Evolutionary conservation across 30 jellyfish, hydroid and myxozoan species (phyloP), one percentile per base, ranked within the genome.

Genomic region (Hydractinia echinata): DNA sequence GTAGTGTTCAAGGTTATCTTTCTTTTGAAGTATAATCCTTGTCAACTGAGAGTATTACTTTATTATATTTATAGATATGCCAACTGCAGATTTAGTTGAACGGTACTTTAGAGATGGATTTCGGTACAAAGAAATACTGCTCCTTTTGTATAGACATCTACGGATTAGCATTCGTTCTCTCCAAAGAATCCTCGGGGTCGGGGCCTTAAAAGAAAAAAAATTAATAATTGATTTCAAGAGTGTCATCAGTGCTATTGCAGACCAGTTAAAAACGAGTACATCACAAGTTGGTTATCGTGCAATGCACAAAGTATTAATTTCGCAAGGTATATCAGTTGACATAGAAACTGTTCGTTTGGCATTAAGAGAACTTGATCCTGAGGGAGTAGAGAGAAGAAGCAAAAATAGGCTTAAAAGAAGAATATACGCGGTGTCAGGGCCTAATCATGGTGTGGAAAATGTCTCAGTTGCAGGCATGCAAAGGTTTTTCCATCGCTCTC

Each of bases 391-490:
- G n/a, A 56, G 68, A 56, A 10, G 68, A 56, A 9, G n/a, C 10
- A 56, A 56, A 56, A 10, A 56, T 56, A 56, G n/a, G n/a, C 68
- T 56, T 10, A 56, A 9, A 56, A 56, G 68, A 56, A 56, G 68
- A n/a, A 10, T 9, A 56, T 56, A 56, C n/a, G 10, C 68, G 10
- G 68, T 56, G 10, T 56, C 68, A 56, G 68, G 68, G n/a, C 68
- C 68, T 10, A 56, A 56, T 56, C 68, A 56, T 56, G 68, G 68
- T 56, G 68, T 56, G 10, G 68, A 56, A n/a, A 56, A 56, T 56
- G 68, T 56, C n/a, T 56, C 68, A 56, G 68, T 9, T 56, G 68
- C 68, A 56, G 68, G 68, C n/a, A 56, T 56, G 68, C 68, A 56
- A n/a, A 56, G 68, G 68, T 56, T 56, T n/a, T 56, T 56, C 68